phyloP scores from a whole-genome alignment of 2,888 invertebrate species.

The Yponomeuta cagnagella region DNA sequence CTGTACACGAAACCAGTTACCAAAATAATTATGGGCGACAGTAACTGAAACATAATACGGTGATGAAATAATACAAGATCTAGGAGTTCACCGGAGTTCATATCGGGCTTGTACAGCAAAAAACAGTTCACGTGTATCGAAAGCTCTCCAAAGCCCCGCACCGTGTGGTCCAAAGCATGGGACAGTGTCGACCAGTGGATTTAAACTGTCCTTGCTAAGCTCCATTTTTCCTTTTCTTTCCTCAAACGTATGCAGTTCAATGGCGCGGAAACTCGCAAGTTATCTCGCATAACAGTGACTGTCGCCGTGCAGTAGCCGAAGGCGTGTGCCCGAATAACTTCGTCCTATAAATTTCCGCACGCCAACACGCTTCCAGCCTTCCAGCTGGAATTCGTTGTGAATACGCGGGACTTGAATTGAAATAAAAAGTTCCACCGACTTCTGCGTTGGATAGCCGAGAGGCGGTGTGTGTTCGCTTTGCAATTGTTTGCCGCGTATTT shows the following conservation, averaged over 20 bases:
- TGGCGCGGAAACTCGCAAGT: constrained; percentile 5
- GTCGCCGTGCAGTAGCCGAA: background rate
- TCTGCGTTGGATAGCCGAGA: background rate
- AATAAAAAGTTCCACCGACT: constrained; percentile 34
- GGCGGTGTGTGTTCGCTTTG: constrained; percentile 1
- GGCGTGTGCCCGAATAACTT: constrained; percentile 29
- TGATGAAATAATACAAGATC: too few species aligned
- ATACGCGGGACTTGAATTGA: constrained; percentile 45
- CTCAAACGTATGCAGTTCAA: background rate
- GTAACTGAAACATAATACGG: too few species aligned
- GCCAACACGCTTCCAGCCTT: constrained; percentile 4
- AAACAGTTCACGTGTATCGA: background rate
- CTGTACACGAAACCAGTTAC: too few species aligned
- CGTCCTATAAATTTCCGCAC: constrained; percentile 36
- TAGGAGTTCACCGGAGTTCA: too few species aligned
- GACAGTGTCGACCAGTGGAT: background rate
- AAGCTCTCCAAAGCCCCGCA: background rate
- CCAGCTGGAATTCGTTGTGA: constrained; percentile 29
- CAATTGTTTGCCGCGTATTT: background rate
- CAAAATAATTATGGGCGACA: too few species aligned
- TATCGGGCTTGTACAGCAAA: too few species aligned
- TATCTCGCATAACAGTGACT: constrained; percentile 1
- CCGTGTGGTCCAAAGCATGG: background rate
- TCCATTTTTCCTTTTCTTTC: background rate
- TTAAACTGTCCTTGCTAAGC: background rate